Evolutionary conservation across 2,113 vertebrate genomes (phyloP), one percentile per base, ranked within the genome.

Genomic region (Salminus brasiliensis): DNA sequence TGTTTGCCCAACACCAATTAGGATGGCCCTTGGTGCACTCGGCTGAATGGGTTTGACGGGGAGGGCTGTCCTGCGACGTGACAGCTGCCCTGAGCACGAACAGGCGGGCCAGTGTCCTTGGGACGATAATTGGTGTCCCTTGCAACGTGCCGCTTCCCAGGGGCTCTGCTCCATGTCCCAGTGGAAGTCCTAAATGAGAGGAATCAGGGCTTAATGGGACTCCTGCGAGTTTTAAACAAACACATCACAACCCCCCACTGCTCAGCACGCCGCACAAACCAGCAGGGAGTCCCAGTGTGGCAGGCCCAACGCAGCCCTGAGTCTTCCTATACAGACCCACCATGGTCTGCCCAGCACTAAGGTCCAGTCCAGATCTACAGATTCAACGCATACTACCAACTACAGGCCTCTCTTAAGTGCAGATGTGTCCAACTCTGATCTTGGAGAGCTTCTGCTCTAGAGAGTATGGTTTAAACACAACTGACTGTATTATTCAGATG

Each of bases 1-100:
- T 94, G 91, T 94, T 94, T 94, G 92, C 89, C 93, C 93, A 94
- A 94, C 93, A 94, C 93, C 93, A 94, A 94, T 94, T 94, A 94
- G 91, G 91, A 91, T 91, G 91, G 90, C 91, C 91, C 90, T 91
- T 88, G 77, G 84, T 91, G 88, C 83, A 70, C 87, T 88, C 78
- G 86, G 86, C 89, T 93, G 91, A 94, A 92, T 93, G 90, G 91
- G 91, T 93, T 94, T 94, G 93, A 93, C 88, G 89, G 91, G 91
- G 90, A 88, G 90, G 91, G 91, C 88, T 85, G 85, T 93, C 92
- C 90, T 88, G 86, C 88, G 88, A 92, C 82, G 88, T 93, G 92
- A 93, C 93, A 92, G 92, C 90, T 91, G 90, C 78, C 89, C 88
- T 92, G 90, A 92, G 91, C 90, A 92, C 85, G 89, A 93, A 94